Base-by-base conservation (phyloP, 1,140 invertebrate species). In the Harlomillsia oculata region DNA sequence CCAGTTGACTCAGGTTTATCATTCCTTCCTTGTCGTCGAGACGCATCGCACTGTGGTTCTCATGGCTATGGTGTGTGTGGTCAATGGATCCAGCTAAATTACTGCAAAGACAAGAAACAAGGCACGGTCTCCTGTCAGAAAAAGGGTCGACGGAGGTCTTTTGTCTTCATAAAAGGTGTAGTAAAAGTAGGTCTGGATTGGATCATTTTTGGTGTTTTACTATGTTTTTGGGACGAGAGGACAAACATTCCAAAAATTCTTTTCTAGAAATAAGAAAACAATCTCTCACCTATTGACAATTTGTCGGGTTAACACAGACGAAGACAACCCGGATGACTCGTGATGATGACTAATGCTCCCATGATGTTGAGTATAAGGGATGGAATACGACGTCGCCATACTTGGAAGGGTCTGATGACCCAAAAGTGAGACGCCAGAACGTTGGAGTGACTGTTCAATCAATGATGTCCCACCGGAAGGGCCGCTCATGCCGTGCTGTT, bases 1-100 rank as follows among this genome's bases (percentile, higher is more conserved):
- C 53, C 59, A 21, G 29, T 46, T 14, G 53, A 40, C 18, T 60
- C 59, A 14, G 41, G 46, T 5, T 60, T 53, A 21, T 54, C 58
- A 14, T 18, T 23, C 43, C 21, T 5, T 28, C 43, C 11, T 9
- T 25, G 43, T 45, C 20, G 28, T 13, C 9, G 21, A 9, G 43
- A 6, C 13, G 13, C 11, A 9, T 11, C 5, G 9, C 28, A 25
- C 4, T 45, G 43, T 45, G 43, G 20, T 45, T 20, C 21, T 11
- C 20, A 28, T 45, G 43, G 16, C 6, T 9, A 18, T 41, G 40
- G 11, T 45, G 43, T 14, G 16, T 16, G 16, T 48, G 11, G 28
- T 48, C 45, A 48, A 48, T 30, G 8, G 45, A 29, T n/a, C n/a
- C n/a, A 9, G 45, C 20, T 18, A 48, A 48, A 48, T 18, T 48